Evolutionary conservation across 2,113 vertebrate species (phyloP).

Genomic region (Sebastes schlegelii): DNA sequence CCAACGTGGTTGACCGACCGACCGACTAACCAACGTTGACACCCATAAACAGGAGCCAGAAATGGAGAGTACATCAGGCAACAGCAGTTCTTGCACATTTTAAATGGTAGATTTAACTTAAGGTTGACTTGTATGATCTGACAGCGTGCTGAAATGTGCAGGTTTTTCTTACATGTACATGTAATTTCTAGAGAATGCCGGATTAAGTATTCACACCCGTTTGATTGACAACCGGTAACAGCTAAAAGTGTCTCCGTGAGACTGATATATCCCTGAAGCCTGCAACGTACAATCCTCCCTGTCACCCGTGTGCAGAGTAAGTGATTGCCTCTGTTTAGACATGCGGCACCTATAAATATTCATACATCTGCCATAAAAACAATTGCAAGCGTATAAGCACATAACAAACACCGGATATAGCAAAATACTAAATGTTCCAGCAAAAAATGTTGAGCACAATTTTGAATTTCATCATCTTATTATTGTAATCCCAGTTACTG

Average conservation of each 20-base stretch:
- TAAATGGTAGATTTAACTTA: not conserved
- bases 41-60: not conserved
- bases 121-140: not conserved
- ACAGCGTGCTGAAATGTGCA: not conserved
- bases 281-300: not conserved
- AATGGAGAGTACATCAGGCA: not conserved
- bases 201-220: slow-evolving; percentile 15
- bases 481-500: slow-evolving; percentile 24
- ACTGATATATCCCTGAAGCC: not conserved
- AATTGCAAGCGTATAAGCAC: not conserved
- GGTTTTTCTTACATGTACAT: not conserved
- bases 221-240: slow-evolving; percentile 21
- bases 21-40: too few species aligned
- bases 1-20: too few species aligned
- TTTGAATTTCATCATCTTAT: slow-evolving; percentile 15
- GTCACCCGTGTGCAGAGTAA: slow-evolving; percentile 3
- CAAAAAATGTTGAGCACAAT: not conserved
- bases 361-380: not conserved
- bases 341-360: slow-evolving; percentile 33
- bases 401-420: slow-evolving; percentile 1
- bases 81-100: not conserved
- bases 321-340: slow-evolving; percentile 12
- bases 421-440: slow-evolving; percentile 14
- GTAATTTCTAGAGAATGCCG: not conserved
- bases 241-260: slow-evolving; percentile 17